Base-by-base conservation (phyloP, 2,888 invertebrate genomes). In the Drosophila ochracea region DNA sequence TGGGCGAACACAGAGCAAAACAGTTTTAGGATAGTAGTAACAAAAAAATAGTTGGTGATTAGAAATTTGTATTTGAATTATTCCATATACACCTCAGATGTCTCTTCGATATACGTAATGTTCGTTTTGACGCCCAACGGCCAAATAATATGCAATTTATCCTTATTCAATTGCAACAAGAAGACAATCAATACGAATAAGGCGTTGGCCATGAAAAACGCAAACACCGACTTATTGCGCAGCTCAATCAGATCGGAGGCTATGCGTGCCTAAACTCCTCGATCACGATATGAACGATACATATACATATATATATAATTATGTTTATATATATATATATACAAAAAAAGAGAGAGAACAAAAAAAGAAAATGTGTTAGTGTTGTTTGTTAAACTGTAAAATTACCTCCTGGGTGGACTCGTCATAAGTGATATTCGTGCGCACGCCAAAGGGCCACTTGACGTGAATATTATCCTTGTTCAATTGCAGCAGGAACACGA, bases 141-240 rank as follows among this genome's bases (percentile, higher is more conserved):
- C 99, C 99, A 99, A 95, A 98, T 96, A 94, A 99, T 96, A 95
- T 99, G 98, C 94, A 99, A 96, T 95, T 97, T 97, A 95, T 98
- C 98, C 96, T 99, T 99, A 95, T 99, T 98, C 94, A 99, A 96
- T 96, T 99, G 99, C 94, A 99, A 97, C 94, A 99, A 97, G 95
- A 99, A 98, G 93, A 99, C 98, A 94, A 99, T 97, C 95, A 99
- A 96, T 94, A 99, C 98, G 96, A 99, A 99, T 93, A 99, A 96
- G 94, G 99, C 98, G 96, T 99, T 99, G 95, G 99, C 97, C 99
- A 99, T 99, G 95, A 99, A 97, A 96, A 99, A 99, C 93, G 97
- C 98, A 94, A 98, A 98, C 93, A 98, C 98, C 92, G 98, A 97
- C 94, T 98, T 98, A 96, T 99, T 99, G 93, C 99, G 95, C 93